Percentiles rank a stretch among this genome's conserved stretches.
Evolutionary conservation across 2,888 invertebrate species (phyloP).

Genomic region (Chalcosyrphus nemorum): DNA sequence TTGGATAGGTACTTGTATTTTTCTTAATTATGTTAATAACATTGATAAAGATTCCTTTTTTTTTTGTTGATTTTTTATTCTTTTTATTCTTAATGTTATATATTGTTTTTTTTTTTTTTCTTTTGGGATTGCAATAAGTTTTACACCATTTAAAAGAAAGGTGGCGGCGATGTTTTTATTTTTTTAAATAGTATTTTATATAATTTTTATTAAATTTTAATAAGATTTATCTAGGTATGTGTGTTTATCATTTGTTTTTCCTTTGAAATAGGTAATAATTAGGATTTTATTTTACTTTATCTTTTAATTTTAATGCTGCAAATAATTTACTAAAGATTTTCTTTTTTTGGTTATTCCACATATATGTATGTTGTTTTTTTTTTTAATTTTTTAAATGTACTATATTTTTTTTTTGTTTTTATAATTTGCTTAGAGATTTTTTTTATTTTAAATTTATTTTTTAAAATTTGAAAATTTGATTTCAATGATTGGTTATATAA

Average conservation of each 20-base stretch:
- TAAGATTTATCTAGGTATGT: slow-evolving; percentile 73
- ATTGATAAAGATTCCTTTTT: slow-evolving; percentile 79
- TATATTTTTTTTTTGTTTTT: slow-evolving; percentile 37
- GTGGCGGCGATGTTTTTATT: slow-evolving; percentile 75
- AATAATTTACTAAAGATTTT: slow-evolving; percentile 68
- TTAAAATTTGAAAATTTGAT: slow-evolving; percentile 58
- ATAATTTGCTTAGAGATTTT: slow-evolving; percentile 67
- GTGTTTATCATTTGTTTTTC: slow-evolving; percentile 38
- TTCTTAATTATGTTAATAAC: slow-evolving; percentile 81
- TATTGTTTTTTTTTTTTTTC: slow-evolving; percentile 69
- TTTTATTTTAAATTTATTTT: slow-evolving; percentile 30
- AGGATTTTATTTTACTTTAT: slow-evolving; percentile 49
- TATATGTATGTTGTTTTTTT: slow-evolving; percentile 42
- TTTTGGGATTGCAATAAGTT: slow-evolving; percentile 76
- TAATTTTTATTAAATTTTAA: slow-evolving; percentile 75
- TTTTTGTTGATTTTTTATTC: slow-evolving; percentile 39
- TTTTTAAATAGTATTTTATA: slow-evolving; percentile 51
- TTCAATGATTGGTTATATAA: slow-evolving; percentile 62
- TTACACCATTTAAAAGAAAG: slow-evolving; percentile 76
- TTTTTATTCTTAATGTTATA: slow-evolving; percentile 76
- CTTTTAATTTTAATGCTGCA: slow-evolving; percentile 67
- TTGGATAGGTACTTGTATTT: slow-evolving; percentile 76
- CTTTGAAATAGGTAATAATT: slow-evolving; percentile 67
- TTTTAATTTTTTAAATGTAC: slow-evolving; percentile 50
- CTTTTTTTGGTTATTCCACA: slow-evolving; percentile 55